Evolutionary conservation across 1,140 invertebrate genomes (phyloP).

Genomic region (Ridgeia piscesae): DNA sequence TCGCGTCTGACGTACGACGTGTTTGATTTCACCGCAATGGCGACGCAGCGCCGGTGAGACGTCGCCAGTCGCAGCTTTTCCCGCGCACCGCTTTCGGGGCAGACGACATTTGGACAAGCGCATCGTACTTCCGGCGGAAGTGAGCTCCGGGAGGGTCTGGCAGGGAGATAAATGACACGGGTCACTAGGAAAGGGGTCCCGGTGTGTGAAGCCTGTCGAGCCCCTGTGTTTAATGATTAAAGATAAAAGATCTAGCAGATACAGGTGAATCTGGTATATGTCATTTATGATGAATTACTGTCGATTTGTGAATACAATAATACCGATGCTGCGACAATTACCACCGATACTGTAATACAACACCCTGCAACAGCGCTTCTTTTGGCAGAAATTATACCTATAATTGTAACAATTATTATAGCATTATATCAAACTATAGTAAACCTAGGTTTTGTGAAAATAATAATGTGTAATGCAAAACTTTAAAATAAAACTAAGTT

Average conservation of each 20-base stretch:
- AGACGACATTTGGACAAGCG: not conserved
- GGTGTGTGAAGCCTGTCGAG: not conserved
- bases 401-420: not conserved
- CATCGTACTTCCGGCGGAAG: not conserved
- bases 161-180: not conserved
- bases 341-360: too few relatives aligned
- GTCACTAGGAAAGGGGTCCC: not conserved
- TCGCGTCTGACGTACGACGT: not conserved
- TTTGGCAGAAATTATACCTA: not conserved
- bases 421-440: too few relatives aligned
- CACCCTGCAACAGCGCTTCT: not conserved
- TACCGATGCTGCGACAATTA: not conserved
- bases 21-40: not conserved
- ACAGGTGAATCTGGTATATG: not conserved
- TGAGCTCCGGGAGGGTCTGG: not conserved
- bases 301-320: not conserved
- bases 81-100: not conserved
- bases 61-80: not conserved
- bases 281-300: slow-evolving; percentile 1
- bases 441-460: too few relatives aligned
- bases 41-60: not conserved
- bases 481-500: not conserved
- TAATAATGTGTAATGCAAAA: too few relatives aligned
- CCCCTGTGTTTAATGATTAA: not conserved
- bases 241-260: not conserved